These are phyloP conservation scores for Protula sp. DNA, from an alignment of 2,888 invertebrate species.

Conservation along the genomic window DNA sequence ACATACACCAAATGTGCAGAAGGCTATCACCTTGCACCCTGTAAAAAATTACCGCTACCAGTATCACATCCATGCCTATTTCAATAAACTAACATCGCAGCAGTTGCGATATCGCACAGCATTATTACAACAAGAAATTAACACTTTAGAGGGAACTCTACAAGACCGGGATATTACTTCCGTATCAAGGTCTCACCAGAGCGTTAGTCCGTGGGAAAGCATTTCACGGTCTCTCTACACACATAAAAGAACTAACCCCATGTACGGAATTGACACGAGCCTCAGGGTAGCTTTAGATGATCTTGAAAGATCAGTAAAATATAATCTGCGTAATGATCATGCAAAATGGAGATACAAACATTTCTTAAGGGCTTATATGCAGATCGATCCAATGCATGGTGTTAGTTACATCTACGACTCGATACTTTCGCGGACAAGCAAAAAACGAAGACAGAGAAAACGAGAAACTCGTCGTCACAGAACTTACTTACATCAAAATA, in stretches of 20 bases:
- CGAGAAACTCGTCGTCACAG: constrained; percentile 89
- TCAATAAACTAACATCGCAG: constrained; percentile 62
- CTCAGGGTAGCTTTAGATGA: constrained; percentile 78
- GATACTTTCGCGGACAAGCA: constrained; percentile 78
- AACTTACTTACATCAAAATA: constrained; percentile 88
- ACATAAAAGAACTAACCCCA: constrained; percentile 75
- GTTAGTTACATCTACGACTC: constrained; percentile 89
- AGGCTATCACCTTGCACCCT: constrained; percentile 93
- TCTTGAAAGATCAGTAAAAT: constrained; percentile 70
- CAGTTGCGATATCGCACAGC: constrained; percentile 67
- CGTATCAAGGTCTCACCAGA: constrained; percentile 62
- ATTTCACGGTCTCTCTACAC: constrained; percentile 81
- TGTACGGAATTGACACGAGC: constrained; percentile 75
- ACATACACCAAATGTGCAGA: constrained; percentile 86
- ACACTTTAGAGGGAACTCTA: constrained; percentile 37
- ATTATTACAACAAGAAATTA: constrained; percentile 68
- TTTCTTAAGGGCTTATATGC: constrained; percentile 85
- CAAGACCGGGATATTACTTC: constrained; percentile 58
- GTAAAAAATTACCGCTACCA: constrained; percentile 75
- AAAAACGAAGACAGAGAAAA: constrained; percentile 67
- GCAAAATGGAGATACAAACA: constrained; percentile 88
- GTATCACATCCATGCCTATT: constrained; percentile 83
- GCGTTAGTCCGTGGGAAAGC: constrained; percentile 81
- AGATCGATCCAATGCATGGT: constrained; percentile 79
- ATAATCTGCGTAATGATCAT: constrained; percentile 82